Conservation (phyloP, 2,888 invertebrate genomes). For the Stenodema calcarata region DNA sequence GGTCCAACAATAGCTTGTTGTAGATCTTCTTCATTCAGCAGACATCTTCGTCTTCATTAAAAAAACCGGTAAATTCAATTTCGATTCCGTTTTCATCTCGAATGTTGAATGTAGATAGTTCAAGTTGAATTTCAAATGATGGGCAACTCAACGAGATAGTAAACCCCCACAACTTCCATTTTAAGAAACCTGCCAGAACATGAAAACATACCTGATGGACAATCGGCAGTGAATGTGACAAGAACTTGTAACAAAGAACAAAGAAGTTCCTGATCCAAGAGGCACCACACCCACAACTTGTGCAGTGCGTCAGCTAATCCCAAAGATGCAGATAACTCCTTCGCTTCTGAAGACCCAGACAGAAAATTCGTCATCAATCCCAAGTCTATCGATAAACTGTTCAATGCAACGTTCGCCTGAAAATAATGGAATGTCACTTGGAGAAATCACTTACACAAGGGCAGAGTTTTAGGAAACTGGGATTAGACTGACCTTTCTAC, state of each 20-base stretch:
- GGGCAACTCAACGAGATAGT: no score
- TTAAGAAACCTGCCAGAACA: no score
- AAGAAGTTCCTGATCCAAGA: conserved; percentile 66
- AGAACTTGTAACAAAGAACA: conserved; percentile 67
- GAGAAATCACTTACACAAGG: background rate
- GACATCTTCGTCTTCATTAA: no score
- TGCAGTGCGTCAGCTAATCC: conserved; percentile 68
- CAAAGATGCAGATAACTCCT: conserved; percentile 66
- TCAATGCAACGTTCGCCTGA: conserved; percentile 65
- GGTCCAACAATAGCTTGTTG: no score
- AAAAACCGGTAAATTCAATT: no score
- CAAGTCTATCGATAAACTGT: conserved; percentile 67
- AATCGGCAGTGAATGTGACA: conserved; percentile 70
- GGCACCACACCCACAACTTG: conserved; percentile 74
- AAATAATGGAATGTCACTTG: conserved; percentile 33
- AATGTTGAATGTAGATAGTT: no score
- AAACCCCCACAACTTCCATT: no score
- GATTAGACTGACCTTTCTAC: conserved; percentile 51
- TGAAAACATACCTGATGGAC: conserved; percentile 66
- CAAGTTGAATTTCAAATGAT: no score
- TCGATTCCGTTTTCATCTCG: no score
- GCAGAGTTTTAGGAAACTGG: background rate
- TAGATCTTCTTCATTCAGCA: no score
- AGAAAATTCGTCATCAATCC: conserved; percentile 69
- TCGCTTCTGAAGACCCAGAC: conserved; percentile 65